phyloP scores from a whole-genome alignment of 2,797 vertebrate species.

The Pipistrellus kuhlii region DNA sequence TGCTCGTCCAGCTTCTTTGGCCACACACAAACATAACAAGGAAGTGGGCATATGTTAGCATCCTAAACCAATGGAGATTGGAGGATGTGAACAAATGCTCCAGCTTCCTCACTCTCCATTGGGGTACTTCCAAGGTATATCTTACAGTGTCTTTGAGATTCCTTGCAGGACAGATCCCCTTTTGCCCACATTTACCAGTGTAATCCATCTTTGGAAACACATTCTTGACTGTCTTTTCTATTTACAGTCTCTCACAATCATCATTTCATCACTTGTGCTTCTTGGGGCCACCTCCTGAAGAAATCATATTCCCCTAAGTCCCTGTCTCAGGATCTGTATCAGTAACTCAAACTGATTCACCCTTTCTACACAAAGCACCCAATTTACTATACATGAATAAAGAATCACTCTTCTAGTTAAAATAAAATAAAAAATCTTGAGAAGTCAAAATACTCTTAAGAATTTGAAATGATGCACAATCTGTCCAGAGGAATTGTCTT shows the following conservation, averaged over 20 bases:
- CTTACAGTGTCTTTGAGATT: not conserved
- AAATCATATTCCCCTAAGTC: not conserved
- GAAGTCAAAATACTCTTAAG: conserved; percentile 24
- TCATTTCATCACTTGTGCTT: not conserved
- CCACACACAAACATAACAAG: not conserved
- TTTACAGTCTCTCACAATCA: not conserved
- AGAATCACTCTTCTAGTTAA: conserved; percentile 26
- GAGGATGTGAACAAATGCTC: not conserved
- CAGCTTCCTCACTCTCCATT: no score
- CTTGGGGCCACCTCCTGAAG: not conserved
- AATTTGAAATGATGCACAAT: conserved; percentile 66
- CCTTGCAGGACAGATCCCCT: not conserved
- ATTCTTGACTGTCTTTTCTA: not conserved
- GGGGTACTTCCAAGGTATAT: not conserved
- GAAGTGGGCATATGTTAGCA: not conserved
- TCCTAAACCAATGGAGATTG: not conserved
- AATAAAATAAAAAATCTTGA: not conserved
- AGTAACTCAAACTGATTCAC: conserved; percentile 18
- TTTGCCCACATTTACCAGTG: not conserved
- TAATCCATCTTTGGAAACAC: not conserved
- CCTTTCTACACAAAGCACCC: conserved; percentile 16
- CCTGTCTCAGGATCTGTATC: not conserved
- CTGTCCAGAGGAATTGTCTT: conserved; percentile 31
- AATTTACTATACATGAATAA: not conserved
- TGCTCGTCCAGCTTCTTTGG: not conserved